Percentiles rank a stretch among this genome's conserved stretches.
Evolutionary conservation across 1,140 invertebrate species (phyloP).

Genomic region (Parapsyche elsis): DNA sequence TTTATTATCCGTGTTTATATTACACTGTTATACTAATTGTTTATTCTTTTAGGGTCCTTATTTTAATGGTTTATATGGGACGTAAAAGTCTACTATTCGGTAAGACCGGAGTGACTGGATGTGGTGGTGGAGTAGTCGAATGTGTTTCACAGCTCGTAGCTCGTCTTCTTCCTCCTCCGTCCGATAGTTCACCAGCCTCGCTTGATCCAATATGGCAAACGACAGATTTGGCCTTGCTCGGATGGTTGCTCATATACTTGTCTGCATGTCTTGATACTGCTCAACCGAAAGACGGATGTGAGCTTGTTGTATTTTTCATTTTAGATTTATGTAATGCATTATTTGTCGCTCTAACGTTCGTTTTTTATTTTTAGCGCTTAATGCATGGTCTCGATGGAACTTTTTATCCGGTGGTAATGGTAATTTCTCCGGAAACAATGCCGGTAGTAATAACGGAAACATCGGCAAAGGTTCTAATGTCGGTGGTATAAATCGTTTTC

Average conservation of each 20-base stretch:
- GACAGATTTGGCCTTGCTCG: conserved; percentile 75
- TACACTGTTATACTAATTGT: too few species aligned
- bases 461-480: conserved; percentile 60
- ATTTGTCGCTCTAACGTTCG: conserved; percentile 20
- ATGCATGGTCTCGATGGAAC: conserved; percentile 74
- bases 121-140: conserved; percentile 60
- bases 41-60: conserved; percentile 77
- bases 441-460: conserved; percentile 41
- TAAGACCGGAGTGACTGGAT: conserved; percentile 48
- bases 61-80: conserved; percentile 86
- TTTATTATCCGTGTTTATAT: too few species aligned
- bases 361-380: conserved; percentile 61
- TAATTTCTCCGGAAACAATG: conserved; percentile 54
- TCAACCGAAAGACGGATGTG: conserved; percentile 64
- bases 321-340: conserved; percentile 1
- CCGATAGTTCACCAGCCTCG: conserved; percentile 50
- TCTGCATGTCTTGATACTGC: conserved; percentile 79
- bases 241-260: conserved; percentile 83
- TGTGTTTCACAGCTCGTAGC: conserved; percentile 63
- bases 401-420: conserved; percentile 76
- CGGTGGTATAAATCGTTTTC: conserved; percentile 64
- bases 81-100: conserved; percentile 75
- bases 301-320: conserved; percentile 40
- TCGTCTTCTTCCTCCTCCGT: conserved; percentile 63
- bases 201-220: conserved; percentile 58